A percentile compares a stretch with the other conserved stretches of the same genome.
These are phyloP conservation scores for Galaxea fascicularis DNA, from an alignment of 92 coral and sea anemone species.

Conservation along the genomic window DNA sequence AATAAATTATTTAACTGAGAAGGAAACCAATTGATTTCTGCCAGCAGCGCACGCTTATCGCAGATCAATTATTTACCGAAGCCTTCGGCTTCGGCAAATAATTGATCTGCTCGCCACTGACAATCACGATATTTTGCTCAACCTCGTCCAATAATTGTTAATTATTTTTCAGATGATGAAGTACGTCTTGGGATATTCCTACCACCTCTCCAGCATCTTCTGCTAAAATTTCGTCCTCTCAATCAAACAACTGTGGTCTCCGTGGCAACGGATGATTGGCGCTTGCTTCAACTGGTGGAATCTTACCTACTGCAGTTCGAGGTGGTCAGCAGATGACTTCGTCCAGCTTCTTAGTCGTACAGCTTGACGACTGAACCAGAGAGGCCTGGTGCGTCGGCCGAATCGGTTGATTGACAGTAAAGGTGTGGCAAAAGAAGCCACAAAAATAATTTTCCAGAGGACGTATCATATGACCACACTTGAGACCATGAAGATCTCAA, in stretches of 20 bases:
- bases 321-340: slow-evolving; percentile 36
- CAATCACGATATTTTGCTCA: too few relatives aligned
- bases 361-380: background rate
- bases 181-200: slow-evolving; percentile 86
- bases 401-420: background rate
- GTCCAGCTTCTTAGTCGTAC: background rate
- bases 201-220: slow-evolving; percentile 93
- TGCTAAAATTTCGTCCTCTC: slow-evolving; percentile 79
- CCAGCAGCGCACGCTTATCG: too few relatives aligned
- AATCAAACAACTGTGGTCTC: slow-evolving; percentile 76
- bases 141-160: background rate
- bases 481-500: too few relatives aligned
- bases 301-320: slow-evolving; percentile 79
- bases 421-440: background rate
- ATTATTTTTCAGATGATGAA: slow-evolving; percentile 65
- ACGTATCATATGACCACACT: too few relatives aligned
- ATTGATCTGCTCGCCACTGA: too few relatives aligned
- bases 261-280: slow-evolving; percentile 96
- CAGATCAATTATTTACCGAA: too few relatives aligned
- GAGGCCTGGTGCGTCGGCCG: background rate
- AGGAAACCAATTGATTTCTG: too few relatives aligned
- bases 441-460: background rate
- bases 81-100: too few relatives aligned
- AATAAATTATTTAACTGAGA: too few relatives aligned
- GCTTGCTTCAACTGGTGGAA: slow-evolving; percentile 83